These are phyloP conservation scores for Tinea pellionella DNA, from an alignment of 2,888 invertebrate species.

Conservation along the genomic window DNA sequence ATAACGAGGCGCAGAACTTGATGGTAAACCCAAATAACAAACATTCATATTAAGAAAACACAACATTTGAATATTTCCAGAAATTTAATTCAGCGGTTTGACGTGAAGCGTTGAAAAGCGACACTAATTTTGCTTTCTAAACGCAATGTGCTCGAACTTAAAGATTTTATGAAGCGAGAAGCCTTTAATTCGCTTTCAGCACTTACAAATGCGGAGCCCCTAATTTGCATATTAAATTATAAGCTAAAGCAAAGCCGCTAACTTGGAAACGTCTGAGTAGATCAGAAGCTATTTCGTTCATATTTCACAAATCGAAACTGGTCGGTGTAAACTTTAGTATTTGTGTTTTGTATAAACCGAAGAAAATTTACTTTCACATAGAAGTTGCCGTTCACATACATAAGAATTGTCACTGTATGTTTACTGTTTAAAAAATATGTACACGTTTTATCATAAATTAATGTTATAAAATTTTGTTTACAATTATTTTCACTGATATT, in stretches of 20 bases:
- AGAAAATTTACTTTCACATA: not conserved
- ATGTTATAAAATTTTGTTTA: too few species aligned
- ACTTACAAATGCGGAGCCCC: slow-evolving; percentile 41
- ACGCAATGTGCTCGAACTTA: slow-evolving; percentile 29
- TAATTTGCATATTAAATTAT: slow-evolving; percentile 55
- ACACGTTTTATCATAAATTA: too few species aligned
- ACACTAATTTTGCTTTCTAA: slow-evolving; percentile 33
- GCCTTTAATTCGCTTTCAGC: slow-evolving; percentile 39
- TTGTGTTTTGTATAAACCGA: not conserved
- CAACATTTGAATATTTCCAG: slow-evolving; percentile 45
- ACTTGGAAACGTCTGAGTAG: not conserved
- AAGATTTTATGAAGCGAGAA: slow-evolving; percentile 39
- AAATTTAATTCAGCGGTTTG: slow-evolving; percentile 29
- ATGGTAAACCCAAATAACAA: slow-evolving; percentile 29
- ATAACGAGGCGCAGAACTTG: not conserved
- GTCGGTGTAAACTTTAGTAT: not conserved
- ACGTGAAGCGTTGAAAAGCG: slow-evolving; percentile 22
- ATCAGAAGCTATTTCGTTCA: not conserved
- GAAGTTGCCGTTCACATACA: too few species aligned
- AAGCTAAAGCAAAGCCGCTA: slow-evolving; percentile 38
- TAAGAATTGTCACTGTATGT: too few species aligned
- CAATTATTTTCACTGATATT: too few species aligned
- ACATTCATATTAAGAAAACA: slow-evolving; percentile 36
- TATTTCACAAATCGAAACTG: not conserved
- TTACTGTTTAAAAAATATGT: too few species aligned